Evolutionary conservation across 2,113 vertebrate genomes (phyloP).

Genomic region (Neofelis nebulosa): DNA sequence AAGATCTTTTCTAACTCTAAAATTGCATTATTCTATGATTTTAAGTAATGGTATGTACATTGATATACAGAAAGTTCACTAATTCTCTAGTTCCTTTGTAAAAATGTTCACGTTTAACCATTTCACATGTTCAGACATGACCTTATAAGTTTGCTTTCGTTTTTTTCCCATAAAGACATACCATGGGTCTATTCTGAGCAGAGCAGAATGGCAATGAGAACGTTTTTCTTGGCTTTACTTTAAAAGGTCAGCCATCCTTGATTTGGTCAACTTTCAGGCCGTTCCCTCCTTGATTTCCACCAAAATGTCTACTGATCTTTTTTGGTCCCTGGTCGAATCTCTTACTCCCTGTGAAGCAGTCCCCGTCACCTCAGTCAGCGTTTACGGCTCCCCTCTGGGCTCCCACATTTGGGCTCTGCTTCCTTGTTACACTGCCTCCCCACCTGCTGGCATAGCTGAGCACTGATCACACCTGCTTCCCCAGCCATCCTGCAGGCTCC

Average conservation of each 20-base stretch:
- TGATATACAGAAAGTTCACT: background rate
- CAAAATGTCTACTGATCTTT: background rate
- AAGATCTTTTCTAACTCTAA: background rate
- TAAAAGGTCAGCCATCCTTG: slow-evolving; percentile 23
- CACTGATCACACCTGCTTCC: background rate
- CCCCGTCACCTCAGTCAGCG: background rate
- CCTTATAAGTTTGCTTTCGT: background rate
- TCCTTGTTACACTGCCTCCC: background rate
- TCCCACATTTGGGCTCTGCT: background rate
- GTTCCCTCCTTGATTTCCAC: background rate
- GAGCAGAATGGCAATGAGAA: background rate
- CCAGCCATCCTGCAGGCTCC: background rate
- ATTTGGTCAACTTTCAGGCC: background rate
- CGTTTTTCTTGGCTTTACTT: background rate
- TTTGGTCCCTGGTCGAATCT: background rate
- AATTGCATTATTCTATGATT: background rate
- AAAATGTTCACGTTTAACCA: background rate
- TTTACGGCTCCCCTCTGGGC: background rate
- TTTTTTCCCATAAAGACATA: background rate
- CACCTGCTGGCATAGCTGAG: background rate
- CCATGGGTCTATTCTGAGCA: background rate
- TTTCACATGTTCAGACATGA: background rate
- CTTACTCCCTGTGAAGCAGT: background rate
- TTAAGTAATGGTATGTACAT: background rate
- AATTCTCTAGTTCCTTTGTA: background rate